Evolutionary conservation across 2,113 vertebrate genomes (phyloP).

Genomic region (Todiramphus saurophagus): DNA sequence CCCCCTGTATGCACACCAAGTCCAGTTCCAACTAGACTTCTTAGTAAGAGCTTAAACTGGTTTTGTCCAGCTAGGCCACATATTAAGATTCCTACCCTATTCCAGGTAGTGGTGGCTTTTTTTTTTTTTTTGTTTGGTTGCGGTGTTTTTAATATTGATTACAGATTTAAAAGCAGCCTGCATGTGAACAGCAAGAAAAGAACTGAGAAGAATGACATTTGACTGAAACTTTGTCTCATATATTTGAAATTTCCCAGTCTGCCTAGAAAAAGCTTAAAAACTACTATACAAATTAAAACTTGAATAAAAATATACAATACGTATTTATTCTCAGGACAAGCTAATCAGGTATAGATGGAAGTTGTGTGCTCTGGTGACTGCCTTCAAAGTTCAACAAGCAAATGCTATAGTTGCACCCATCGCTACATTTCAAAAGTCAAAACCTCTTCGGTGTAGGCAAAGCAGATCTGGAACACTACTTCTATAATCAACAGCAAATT

Average conservation of each 20-base stretch:
- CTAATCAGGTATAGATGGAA: not conserved
- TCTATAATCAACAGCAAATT: not conserved
- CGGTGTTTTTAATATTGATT: not conserved
- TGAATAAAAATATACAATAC: not conserved
- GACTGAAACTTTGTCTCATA: not conserved
- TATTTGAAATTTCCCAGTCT: not conserved
- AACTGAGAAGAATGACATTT: not conserved
- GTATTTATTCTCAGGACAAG: not conserved
- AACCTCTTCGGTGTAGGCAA: not conserved
- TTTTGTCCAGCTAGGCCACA: not conserved
- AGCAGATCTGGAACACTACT: not conserved
- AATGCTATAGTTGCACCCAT: not conserved
- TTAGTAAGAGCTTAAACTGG: not conserved
- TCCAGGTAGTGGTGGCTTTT: not conserved
- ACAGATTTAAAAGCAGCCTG: not conserved
- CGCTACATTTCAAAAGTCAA: not conserved
- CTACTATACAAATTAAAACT: conserved; percentile 13
- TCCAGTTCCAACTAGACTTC: not conserved
- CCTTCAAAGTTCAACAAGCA: not conserved
- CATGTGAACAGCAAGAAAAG: not conserved
- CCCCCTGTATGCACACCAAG: not conserved
- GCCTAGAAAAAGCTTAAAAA: conserved; percentile 9
- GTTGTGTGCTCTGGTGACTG: not conserved
- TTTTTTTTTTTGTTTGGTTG: not conserved
- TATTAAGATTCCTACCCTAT: not conserved